Percentiles rank a stretch among this genome's conserved stretches.
Evolutionary conservation across 2,888 invertebrate species (phyloP).

Genomic region (Cactoblastis cactorum): DNA sequence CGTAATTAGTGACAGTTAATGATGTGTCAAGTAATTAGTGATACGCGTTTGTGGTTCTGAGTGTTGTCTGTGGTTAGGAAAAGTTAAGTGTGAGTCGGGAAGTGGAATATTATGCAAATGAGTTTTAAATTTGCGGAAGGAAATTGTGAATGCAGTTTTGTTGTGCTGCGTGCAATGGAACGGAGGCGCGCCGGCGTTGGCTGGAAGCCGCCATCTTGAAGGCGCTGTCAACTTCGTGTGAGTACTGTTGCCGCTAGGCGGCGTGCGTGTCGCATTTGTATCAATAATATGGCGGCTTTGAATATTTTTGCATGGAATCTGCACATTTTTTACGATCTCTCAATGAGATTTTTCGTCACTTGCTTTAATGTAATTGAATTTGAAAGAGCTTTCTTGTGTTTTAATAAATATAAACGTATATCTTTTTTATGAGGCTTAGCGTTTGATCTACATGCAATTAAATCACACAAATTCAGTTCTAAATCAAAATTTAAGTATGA

Average conservation of each 20-base stretch:
- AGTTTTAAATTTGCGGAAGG: slow-evolving; percentile 35
- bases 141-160: slow-evolving; percentile 45
- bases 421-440: too few relatives aligned
- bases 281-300: slow-evolving; percentile 62
- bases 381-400: too few relatives aligned
- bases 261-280: slow-evolving; percentile 63
- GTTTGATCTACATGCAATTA: too few relatives aligned
- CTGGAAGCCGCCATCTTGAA: slow-evolving; percentile 64
- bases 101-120: slow-evolving; percentile 42
- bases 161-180: slow-evolving; percentile 37
- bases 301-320: slow-evolving; percentile 69
- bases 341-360: slow-evolving; percentile 7
- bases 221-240: slow-evolving; percentile 50
- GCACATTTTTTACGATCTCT: slow-evolving; percentile 23
- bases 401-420: too few relatives aligned
- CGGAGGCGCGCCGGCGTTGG: slow-evolving; percentile 29
- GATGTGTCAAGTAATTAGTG: slow-evolving; percentile 38
- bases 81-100: slow-evolving; percentile 26
- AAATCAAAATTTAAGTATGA: too few relatives aligned
- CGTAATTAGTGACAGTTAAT: slow-evolving; percentile 65
- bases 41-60: not conserved
- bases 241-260: slow-evolving; percentile 63
- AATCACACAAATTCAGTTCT: too few relatives aligned
- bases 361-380: not conserved
- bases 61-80: slow-evolving; percentile 9